Base-by-base conservation (phyloP, 2,113 vertebrate genomes). In the Falco punctatus region DNA sequence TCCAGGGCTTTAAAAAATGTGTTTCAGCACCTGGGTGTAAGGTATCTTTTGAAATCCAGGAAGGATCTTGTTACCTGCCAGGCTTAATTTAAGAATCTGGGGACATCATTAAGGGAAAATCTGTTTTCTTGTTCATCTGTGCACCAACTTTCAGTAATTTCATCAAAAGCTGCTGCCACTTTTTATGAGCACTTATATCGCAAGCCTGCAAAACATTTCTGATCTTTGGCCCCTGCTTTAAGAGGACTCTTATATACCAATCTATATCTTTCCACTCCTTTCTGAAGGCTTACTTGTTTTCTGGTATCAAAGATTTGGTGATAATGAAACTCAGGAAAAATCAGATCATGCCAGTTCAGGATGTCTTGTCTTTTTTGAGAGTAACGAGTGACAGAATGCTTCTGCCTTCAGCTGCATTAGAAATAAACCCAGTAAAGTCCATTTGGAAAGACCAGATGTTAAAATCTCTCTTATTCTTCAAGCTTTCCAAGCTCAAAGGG, bases 71-170 rank as follows among this genome's bases (percentile, higher is more conserved):
- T 74, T 93, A 92, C 75, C 49, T 93, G 72, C n/a, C 78, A 86
- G 79, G 79, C 72, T 94, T 92, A 93, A 81, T 79, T 77, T 95
- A 46, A 86, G 64, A 93, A 97, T 90, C 93, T 90, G 82, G 91
- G 81, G 94, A 96, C 62, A 90, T 93, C 79, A 97, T 96, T 96
- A 94, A 81, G 64, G 30, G 55, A 71, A 95, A 94, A 90, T 81
- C 67, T 97, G 67, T 86, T 95, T 95, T 90, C 87, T 74, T 88
- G 32, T 71, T 97, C 85, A 83, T 79, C 71, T 78, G 48, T 93
- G 65, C 74, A 88, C 51, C 62, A 74, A 23, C 86, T 94, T 95
- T 33, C 73, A 77, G 46, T 93, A 96, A 96, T 95, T 86, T 91
- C 38, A 85, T 85, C 78, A 92, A 95, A 96, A 91, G 52, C 20